Base-by-base conservation (phyloP, 2,888 invertebrate species). In the Trilocha varians region DNA sequence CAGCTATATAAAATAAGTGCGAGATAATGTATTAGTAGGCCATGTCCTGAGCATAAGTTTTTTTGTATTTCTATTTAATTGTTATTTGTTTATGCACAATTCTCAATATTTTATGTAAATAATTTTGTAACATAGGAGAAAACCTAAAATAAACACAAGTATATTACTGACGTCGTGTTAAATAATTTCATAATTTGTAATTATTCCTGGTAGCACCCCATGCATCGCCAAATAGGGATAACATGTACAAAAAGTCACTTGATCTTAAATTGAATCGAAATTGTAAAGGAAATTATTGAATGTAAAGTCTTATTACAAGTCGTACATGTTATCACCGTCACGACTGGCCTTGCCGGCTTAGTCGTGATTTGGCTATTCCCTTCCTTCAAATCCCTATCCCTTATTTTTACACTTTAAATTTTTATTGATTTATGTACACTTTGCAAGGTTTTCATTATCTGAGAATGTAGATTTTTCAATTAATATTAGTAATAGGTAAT, bases 201-300 rank as follows among this genome's bases (percentile, higher is more conserved):
- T 86, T 86, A 86, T 84, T 86, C 87, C 87, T 86, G 87, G 87
- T 87, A 87, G 87, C 87, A 87, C 87, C 87, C 85, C 77, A 82
- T 79, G 74, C 77, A 67, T 79, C 78, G 85, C 87, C 86, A 78
- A 68, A 67, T 86, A 84, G 83, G 84, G 83, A 84, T 84, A 75
- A 82, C 82, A 85, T 86, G 86, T 86, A 74, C 83, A 78, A 60
- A 58, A 52, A 53, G 42, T 47, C 15, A 48, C 48, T 47, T 38
- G 40, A 16, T 43, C 34, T 44, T 42, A 34, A 39, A 36, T 33
- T 46, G 44, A 39, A 36, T 33, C 45, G 44, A 41, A 50, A 44
- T 44, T 45, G 34, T 40, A 18, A 50, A 45, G 46, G 41, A 51
- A 38, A 46, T 49, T 14, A 47, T 46, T 41, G 49, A 36, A 45